Percentiles rank a stretch among this genome's conserved stretches.
Evolutionary conservation across 2,888 invertebrate genomes (phyloP).

Genomic region (Drosophila leonis): DNA sequence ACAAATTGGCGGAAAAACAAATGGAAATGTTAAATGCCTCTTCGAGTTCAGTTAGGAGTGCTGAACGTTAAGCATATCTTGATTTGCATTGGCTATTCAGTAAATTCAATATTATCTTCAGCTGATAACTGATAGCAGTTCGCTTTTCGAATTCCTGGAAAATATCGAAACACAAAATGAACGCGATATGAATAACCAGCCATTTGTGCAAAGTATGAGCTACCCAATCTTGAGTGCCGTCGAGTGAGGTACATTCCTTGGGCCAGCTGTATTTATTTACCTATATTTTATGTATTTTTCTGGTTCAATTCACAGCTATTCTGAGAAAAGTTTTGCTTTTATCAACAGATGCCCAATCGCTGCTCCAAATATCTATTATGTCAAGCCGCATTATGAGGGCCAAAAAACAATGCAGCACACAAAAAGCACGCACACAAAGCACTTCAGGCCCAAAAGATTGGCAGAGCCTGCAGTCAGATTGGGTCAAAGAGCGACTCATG

Average conservation of each 20-base stretch:
- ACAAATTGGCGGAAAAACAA: no score
- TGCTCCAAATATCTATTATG: conserved; percentile 31
- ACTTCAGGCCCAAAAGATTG: conserved; percentile 53
- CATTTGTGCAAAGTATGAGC: not conserved
- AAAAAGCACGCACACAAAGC: conserved; percentile 44
- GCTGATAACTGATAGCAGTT: no score
- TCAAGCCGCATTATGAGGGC: conserved; percentile 32
- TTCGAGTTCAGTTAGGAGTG: no score
- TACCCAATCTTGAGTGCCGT: not conserved
- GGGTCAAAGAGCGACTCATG: conserved; percentile 47
- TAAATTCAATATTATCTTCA: no score
- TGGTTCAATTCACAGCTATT: not conserved
- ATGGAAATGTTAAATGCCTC: no score
- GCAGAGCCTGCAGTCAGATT: conserved; percentile 41
- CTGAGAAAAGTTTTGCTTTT: not conserved
- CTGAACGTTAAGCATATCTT: no score
- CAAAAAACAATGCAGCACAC: conserved; percentile 15
- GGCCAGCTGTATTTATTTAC: not conserved
- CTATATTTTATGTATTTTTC: not conserved
- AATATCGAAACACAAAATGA: no score
- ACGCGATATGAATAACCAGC: no score
- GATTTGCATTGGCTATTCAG: no score
- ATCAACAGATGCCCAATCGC: not conserved
- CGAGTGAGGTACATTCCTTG: not conserved
- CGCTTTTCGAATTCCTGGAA: no score